phyloP scores from a whole-genome alignment of 1,140 invertebrate species.

The Zaprionus tsacasi region DNA sequence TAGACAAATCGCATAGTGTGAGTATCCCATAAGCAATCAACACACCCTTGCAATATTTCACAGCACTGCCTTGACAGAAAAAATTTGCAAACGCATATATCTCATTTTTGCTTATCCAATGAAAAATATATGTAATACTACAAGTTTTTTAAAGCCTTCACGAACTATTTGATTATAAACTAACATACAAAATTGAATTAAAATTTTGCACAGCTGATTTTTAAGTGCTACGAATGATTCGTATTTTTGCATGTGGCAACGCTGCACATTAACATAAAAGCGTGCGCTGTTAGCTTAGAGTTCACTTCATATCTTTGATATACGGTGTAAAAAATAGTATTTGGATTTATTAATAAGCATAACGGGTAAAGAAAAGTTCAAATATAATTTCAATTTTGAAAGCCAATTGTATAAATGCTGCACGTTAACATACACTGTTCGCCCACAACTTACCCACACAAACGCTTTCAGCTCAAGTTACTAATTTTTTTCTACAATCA shows the following conservation, averaged over 20 bases:
- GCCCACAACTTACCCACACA: neutral
- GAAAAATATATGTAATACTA: neutral
- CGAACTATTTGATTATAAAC: neutral
- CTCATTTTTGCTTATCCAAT: neutral
- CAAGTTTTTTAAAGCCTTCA: neutral
- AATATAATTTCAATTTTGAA: neutral
- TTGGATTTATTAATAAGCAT: neutral
- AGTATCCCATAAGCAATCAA: neutral
- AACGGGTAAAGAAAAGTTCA: neutral
- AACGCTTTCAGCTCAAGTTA: neutral
- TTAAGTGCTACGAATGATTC: slow-evolving; percentile 1
- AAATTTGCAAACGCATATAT: neutral
- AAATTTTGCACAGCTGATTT: slow-evolving; percentile 26
- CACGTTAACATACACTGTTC: neutral
- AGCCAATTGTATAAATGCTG: neutral
- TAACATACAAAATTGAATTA: neutral
- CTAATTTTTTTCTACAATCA: slow-evolving; percentile 34
- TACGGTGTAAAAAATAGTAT: neutral
- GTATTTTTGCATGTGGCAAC: slow-evolving; percentile 17
- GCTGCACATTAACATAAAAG: slow-evolving; percentile 35
- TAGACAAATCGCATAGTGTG: slow-evolving; percentile 8
- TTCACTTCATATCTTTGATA: slow-evolving; percentile 2
- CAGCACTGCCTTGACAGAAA: slow-evolving; percentile 10
- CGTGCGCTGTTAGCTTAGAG: slow-evolving; percentile 34
- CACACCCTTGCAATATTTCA: slow-evolving; percentile 23